phyloP scores from a whole-genome alignment of 2,888 invertebrate genomes.

The Cryptocheilus praepositus region DNA sequence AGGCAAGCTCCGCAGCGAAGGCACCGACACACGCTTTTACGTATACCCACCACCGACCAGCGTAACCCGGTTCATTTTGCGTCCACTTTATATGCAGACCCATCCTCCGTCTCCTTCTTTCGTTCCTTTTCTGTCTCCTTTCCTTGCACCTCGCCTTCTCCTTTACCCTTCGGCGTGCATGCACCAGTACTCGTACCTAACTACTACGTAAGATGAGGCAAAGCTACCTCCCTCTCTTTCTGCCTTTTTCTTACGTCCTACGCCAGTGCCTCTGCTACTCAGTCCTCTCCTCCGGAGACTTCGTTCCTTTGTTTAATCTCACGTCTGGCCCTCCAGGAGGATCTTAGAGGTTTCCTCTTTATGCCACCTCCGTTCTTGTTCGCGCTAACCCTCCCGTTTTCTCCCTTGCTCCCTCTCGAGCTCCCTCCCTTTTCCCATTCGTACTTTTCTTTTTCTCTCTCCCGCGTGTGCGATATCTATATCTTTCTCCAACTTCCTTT shows the following conservation, averaged over 20 bases:
- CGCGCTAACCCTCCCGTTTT: background rate
- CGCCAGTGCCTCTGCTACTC: conserved; percentile 5
- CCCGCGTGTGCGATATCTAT: background rate
- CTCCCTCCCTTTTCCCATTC: conserved; percentile 1
- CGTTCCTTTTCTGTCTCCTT: conserved; percentile 38
- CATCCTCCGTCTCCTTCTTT: conserved; percentile 51
- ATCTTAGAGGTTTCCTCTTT: conserved; percentile 33
- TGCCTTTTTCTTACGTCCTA: background rate
- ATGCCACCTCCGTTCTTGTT: conserved; percentile 24
- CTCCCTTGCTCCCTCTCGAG: background rate
- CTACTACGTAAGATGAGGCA: conserved; percentile 1
- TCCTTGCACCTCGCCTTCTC: background rate
- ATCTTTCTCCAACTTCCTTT: background rate
- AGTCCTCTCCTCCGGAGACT: conserved; percentile 7
- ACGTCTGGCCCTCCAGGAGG: conserved; percentile 40
- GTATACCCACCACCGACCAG: conserved; percentile 35
- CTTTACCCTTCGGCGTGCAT: background rate
- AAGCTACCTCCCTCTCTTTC: background rate
- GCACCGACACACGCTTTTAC: conserved; percentile 34
- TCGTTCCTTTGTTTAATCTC: conserved; percentile 31
- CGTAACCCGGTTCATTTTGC: conserved; percentile 69
- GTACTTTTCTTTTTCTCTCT: background rate
- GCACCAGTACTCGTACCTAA: conserved; percentile 10
- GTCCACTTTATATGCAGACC: conserved; percentile 73
- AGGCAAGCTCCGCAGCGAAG: conserved; percentile 42